Evolutionary conservation across 2,113 vertebrate genomes (phyloP), one percentile per base, ranked within the genome.

Genomic region (Poicephalus gulielmi): DNA sequence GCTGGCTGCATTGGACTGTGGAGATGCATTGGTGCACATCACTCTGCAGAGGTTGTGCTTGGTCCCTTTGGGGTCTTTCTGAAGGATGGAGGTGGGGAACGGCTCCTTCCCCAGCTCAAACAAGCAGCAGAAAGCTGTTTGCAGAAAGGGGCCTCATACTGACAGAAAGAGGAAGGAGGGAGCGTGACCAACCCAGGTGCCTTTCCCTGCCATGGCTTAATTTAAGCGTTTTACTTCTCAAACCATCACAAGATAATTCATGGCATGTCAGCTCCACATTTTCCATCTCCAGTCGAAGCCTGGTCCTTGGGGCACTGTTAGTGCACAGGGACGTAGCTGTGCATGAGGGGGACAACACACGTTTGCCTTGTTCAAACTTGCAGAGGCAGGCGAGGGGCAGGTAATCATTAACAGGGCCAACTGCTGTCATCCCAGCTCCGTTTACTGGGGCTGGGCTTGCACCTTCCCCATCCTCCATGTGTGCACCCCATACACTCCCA

Each of bases 271-370:
- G 20, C 46, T 73, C 43, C 2, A 2, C 33, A 10, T 88, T 92
- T 82, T 84, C 66, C 81, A 69, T 25, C 63, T 73, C 53, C 63
- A 49, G 73, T 35, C 2, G 6, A 84, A 83, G 49, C 62, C 47
- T 57, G n/a, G 18, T 63, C 62, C 37, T 74, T 17, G 22, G 37
- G 75, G 55, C 68, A 60, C 47, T 25, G 53, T 11, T 31, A 33
- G 27, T 33, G 59, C 39, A 60, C 0, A 1, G 52, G 47, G 27
- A 60, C 39, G 4, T 44, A 60, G 57, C 47, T 53, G 22, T 0
- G 10, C 12, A 7, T 0, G 7, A 57, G 6, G 23, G 6, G 22
- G 57, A 62, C 0, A 0, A 55, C 2, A 18, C 17, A 16, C 8
- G 2, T 55, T 90, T 43, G 64, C 31, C 68, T 46, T 53, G 43